A percentile compares a stretch with the other conserved stretches of the same genome.
These are phyloP conservation scores for Aphelocoma californica DNA, from an alignment of 2,797 vertebrate genomes.

Conservation along the genomic window DNA sequence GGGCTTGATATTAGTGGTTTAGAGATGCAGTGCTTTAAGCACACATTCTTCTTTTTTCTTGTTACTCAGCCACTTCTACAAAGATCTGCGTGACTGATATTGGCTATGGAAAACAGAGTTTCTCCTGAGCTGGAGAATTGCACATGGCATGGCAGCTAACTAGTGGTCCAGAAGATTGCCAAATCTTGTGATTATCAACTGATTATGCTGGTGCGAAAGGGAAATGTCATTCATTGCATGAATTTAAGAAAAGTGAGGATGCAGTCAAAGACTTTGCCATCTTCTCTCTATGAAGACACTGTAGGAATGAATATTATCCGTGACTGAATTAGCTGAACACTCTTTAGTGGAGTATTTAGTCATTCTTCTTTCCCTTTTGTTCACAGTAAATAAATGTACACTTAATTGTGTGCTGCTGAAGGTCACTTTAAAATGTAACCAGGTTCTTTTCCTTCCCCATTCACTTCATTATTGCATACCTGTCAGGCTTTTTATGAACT, in stretches of 20 bases:
- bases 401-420: not conserved
- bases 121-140: not conserved
- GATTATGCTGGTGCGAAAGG: not conserved
- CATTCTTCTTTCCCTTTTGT: not conserved
- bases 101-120: not conserved
- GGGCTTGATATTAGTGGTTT: not conserved
- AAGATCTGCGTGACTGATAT: not conserved
- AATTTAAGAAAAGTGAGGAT: not conserved
- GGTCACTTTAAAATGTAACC: not conserved
- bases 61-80: not conserved
- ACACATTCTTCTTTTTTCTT: not conserved
- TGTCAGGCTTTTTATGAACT: not conserved
- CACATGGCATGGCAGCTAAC: not conserved
- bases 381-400: not conserved
- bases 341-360: not conserved
- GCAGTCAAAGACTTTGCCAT: not conserved
- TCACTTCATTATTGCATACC: not conserved
- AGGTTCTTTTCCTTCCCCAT: not conserved
- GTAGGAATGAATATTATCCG: not conserved
- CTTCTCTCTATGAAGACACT: not conserved
- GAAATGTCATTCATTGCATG: not conserved
- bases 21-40: not conserved
- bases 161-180: not conserved
- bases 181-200: not conserved
- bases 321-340: not conserved